Evolutionary conservation across 2,797 vertebrate genomes (phyloP).

Genomic region (Ctenochaetus hawaiiensis): DNA sequence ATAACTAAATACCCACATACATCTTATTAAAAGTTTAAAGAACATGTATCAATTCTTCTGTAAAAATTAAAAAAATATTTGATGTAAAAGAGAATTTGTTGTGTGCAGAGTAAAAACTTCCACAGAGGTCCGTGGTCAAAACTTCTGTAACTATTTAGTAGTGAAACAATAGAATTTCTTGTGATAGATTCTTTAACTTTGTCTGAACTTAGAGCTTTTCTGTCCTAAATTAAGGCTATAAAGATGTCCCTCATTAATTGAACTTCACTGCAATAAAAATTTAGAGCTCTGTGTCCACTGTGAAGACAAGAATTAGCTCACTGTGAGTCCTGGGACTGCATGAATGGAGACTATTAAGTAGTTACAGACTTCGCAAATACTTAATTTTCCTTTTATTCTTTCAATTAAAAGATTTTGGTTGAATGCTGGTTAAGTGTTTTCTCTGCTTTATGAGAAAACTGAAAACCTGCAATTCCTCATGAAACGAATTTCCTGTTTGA

Average conservation of each 20-base stretch:
- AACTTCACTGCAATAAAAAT: slow-evolving; percentile 33
- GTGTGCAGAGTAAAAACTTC: neutral
- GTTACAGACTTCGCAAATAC: neutral
- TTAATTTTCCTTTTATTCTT: slow-evolving; percentile 7
- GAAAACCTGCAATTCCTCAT: slow-evolving; percentile 19
- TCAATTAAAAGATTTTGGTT: slow-evolving; percentile 13
- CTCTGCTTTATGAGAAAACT: slow-evolving; percentile 6
- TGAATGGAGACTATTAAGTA: slow-evolving; percentile 6
- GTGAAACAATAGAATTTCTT: no score
- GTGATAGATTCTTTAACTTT: neutral
- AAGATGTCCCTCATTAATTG: slow-evolving; percentile 26
- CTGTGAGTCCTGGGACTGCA: slow-evolving; percentile 13
- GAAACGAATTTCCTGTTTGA: slow-evolving; percentile 22
- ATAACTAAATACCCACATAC: neutral
- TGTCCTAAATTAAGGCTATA: slow-evolving; percentile 24
- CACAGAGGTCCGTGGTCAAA: neutral
- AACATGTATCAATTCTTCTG: no score
- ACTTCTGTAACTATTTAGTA: no score
- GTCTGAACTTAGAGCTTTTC: slow-evolving; percentile 19
- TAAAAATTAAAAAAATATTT: no score
- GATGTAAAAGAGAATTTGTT: neutral
- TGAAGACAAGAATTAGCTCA: slow-evolving; percentile 22
- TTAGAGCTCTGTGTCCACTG: slow-evolving; percentile 28
- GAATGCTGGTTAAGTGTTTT: slow-evolving; percentile 1
- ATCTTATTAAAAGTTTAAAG: neutral